These are phyloP conservation scores for Ptilorrhoa leucosticta DNA, from an alignment of 2,113 vertebrate genomes.

Conservation along the genomic window DNA sequence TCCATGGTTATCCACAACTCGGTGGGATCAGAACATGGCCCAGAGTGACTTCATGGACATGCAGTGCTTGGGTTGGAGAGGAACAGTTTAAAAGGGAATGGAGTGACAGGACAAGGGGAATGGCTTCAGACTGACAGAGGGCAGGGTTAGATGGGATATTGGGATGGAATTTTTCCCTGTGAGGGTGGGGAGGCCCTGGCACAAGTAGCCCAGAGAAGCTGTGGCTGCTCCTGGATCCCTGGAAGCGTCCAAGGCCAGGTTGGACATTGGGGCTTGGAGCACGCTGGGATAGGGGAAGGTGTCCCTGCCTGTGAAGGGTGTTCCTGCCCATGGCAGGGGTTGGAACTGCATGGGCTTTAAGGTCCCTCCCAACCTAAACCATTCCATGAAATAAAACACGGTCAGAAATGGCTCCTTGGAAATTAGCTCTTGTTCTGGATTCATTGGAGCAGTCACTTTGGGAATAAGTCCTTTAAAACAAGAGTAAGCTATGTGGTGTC, in stretches of 20 bases:
- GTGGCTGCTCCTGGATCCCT: background rate
- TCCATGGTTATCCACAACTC: background rate
- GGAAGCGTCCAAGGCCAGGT: background rate
- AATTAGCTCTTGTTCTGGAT: background rate
- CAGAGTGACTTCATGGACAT: fast-evolving
- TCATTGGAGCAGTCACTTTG: background rate
- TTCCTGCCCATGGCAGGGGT: background rate
- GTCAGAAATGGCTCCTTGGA: background rate
- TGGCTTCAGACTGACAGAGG: background rate
- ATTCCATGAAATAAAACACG: background rate
- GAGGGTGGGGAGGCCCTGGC: background rate
- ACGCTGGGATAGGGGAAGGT: background rate
- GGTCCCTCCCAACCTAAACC: background rate
- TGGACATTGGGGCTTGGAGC: background rate
- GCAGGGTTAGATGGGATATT: background rate
- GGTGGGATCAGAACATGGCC: background rate
- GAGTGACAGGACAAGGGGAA: background rate
- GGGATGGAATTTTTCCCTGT: background rate
- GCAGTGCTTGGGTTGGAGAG: background rate
- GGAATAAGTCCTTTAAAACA: background rate
- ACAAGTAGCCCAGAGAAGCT: background rate
- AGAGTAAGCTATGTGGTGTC: background rate
- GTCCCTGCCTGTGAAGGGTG: background rate
- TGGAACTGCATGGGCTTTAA: background rate
- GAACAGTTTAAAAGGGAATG: background rate